A percentile compares a stretch with the other conserved stretches of the same genome.
Evolutionary conservation across 2,888 invertebrate genomes (phyloP).

Genomic region (Aquatica leii): DNA sequence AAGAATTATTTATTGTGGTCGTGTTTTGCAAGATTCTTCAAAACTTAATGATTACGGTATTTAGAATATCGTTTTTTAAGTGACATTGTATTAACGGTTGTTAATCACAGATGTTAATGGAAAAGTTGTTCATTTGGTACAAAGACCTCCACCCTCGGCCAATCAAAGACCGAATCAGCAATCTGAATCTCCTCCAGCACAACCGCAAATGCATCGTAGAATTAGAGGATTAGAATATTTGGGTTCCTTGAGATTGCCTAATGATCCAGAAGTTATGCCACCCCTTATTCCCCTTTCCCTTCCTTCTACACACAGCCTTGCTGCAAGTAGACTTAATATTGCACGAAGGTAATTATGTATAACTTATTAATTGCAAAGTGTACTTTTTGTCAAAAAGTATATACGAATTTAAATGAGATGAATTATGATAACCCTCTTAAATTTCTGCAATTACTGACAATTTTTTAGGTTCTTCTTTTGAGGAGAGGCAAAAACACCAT

Average conservation of each 20-base stretch:
- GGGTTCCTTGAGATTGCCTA: constrained; percentile 67
- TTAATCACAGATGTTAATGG: constrained; percentile 78
- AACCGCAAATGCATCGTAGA: constrained; percentile 45
- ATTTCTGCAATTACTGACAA: no score
- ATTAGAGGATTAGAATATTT: constrained; percentile 58
- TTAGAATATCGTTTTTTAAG: constrained; percentile 9
- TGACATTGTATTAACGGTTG: constrained; percentile 7
- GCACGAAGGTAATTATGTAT: constrained; percentile 58
- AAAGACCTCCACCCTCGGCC: constrained; percentile 78
- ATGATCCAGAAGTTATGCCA: constrained; percentile 59
- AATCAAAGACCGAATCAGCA: constrained; percentile 46
- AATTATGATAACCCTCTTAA: no score
- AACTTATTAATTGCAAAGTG: neutral
- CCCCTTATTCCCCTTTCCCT: constrained; percentile 57
- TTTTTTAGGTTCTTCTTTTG: no score
- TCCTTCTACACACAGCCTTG: constrained; percentile 62
- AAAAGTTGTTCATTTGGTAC: constrained; percentile 92
- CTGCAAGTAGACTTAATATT: constrained; percentile 63
- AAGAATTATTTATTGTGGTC: constrained; percentile 93
- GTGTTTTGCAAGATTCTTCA: constrained; percentile 89
- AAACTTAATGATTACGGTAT: constrained; percentile 85
- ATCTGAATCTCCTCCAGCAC: constrained; percentile 47
- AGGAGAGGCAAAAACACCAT: no score
- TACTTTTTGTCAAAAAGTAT: no score
- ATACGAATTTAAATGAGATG: no score